phyloP scores from a whole-genome alignment of 2,113 vertebrate species.

The Actinemys pallida region DNA sequence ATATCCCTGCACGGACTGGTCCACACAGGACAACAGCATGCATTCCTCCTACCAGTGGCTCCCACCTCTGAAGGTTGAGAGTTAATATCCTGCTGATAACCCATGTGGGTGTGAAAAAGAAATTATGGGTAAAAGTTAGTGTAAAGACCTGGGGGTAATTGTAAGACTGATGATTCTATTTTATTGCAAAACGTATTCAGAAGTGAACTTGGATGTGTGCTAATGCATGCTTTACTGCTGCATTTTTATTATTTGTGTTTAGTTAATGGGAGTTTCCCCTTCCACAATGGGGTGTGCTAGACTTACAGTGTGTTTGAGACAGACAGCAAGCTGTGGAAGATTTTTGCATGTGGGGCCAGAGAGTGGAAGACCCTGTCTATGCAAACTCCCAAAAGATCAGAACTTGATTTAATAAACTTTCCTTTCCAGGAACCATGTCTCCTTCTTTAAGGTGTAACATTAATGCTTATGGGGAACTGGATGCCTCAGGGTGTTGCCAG shows the following conservation, averaged over 20 bases:
- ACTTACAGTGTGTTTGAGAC: not conserved
- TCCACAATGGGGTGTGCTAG: not conserved
- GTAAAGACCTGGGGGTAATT: not conserved
- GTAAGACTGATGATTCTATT: not conserved
- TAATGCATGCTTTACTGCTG: not conserved
- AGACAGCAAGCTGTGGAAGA: not conserved
- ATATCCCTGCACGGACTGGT: not conserved
- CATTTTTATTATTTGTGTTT: conserved; percentile 5
- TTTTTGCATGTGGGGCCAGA: not conserved
- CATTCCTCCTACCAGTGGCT: not conserved
- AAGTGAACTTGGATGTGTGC: rapidly evolving
- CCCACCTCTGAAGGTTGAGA: not conserved
- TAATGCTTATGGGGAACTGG: not conserved
- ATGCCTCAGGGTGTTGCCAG: not conserved
- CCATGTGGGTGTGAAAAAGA: not conserved
- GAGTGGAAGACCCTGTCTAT: not conserved
- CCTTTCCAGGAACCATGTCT: not conserved
- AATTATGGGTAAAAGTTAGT: not conserved
- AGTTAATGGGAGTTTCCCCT: not conserved
- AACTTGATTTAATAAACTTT: not conserved
- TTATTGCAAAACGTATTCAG: not conserved
- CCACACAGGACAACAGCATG: not conserved
- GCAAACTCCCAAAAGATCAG: not conserved
- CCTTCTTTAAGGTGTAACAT: conserved; percentile 1
- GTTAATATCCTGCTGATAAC: not conserved